Base-by-base conservation (phyloP, 2,797 vertebrate species). In the Sus cebifrons region DNA sequence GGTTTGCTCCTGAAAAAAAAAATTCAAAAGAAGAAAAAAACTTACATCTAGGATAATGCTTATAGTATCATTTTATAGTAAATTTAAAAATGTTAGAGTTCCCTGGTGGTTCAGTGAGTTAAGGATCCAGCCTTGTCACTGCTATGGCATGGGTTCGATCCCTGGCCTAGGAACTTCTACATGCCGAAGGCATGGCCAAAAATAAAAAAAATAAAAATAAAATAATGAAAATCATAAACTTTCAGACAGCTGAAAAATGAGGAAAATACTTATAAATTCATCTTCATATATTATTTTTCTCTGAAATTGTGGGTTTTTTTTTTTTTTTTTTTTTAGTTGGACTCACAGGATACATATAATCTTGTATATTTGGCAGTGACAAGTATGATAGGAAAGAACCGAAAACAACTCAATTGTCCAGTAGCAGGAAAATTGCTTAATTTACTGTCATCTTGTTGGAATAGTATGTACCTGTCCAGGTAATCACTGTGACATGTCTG, bases 1-100 rank as follows among this genome's bases (percentile, higher is more conserved):
- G 77, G 75, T 15, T 89, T 87, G 74, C 60, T 89, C 27, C 74
- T 40, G 52, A 78, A 82, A 86, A 95, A 95, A 84, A 36, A n/a
- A 91, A 89, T 86, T 85, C 18, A 78, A 27, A 70, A 60, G 52
- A 86, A 81, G 73, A 23, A 64, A 86, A 93, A 27, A 68, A 44
- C 3, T 64, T 74, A 44, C 1, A 27, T 73, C 12, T 18, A 25
- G 78, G 32, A 49, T 82, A 40, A 79, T 92, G 27, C 81, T 95
- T 86, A 27, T 21, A 74, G 68, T 62, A 77, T 87, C 70, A 25
- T 81, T 92, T 82, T 65, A 44, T 79, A 54, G 86, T 88, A 95
- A 84, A 91, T 56, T 64, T 14, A 52, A 78, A 89, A 65, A 29
- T 82, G 49, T 11, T 81, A 23, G 36, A 75, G 18, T 49, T 49